A percentile compares a stretch with the other conserved stretches of the same genome.
These are phyloP conservation scores for Ameiurus melas DNA, from an alignment of 2,113 vertebrate species.

Conservation along the genomic window DNA sequence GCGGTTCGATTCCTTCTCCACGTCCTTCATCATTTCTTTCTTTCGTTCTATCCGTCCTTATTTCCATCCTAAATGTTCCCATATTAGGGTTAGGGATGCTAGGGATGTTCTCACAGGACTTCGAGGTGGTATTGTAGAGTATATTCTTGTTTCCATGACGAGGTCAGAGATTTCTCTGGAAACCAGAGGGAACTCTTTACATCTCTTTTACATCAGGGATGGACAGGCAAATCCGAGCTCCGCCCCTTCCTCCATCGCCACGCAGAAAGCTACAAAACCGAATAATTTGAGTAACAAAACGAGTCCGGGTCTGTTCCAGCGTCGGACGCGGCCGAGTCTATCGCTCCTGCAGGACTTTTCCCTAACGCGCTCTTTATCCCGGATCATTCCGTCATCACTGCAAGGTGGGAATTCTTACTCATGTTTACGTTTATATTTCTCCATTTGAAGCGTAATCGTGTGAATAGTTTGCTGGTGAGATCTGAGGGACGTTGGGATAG, in stretches of 20 bases:
- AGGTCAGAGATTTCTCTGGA: not conserved
- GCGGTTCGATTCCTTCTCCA: too few relatives aligned
- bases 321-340: not conserved
- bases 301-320: not conserved
- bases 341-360: not conserved
- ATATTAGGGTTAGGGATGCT: too few relatives aligned
- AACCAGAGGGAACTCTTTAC: not conserved
- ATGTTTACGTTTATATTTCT: not conserved
- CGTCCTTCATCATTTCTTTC: too few relatives aligned
- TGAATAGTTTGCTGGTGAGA: not conserved
- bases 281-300: not conserved
- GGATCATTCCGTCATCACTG: not conserved
- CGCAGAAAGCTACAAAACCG: not conserved
- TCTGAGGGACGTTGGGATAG: too few relatives aligned
- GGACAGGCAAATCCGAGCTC: not conserved
- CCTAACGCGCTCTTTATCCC: not conserved
- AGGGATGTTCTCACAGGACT: too few relatives aligned
- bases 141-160: not conserved
- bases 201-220: constrained; percentile 26
- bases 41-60: too few relatives aligned
- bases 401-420: not conserved
- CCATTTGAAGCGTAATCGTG: not conserved
- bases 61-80: too few relatives aligned
- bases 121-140: not conserved
- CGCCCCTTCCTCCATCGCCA: not conserved